Evolutionary conservation across 2,888 invertebrate species (phyloP), one percentile per base, ranked within the genome.

Genomic region (Muscina levida): DNA sequence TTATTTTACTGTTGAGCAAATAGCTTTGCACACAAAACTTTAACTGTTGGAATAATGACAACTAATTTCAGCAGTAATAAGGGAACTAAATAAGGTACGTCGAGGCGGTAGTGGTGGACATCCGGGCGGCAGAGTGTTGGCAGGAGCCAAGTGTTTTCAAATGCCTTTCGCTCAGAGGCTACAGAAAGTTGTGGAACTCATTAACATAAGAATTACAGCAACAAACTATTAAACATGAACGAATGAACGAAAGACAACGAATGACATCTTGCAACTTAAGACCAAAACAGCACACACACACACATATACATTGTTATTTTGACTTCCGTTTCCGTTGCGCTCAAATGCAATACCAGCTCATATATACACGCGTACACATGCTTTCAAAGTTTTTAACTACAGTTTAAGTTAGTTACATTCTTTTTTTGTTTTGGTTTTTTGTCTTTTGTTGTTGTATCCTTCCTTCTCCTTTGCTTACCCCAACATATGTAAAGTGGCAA

Each of bases 171-270:
- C n/a, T n/a, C 8, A 31, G 31, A 42, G 51, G 13, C 37, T 22
- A 74, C 46, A 77, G 26, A 70, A 71, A 71, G 59, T 71, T 77
- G 53, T 62, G 42, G 67, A 77, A 77, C 81, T 81, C 81, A 81
- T 81, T 81, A 81, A 77, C 77, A 81, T 81, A 68, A 81, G 72
- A 77, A 77, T 75, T 77, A 74, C 79, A n/a, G n/a, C n/a, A 73
- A 56, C 59, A 68, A 72, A 48, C 68, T 67, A 59, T 68, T 67
- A 62, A 56, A 62, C 22, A 37, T 13, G 13, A n/a, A 44, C 46
- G 31, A 24, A 37, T 13, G 13, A n/a, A 44, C 46, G 31, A 24
- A 62, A 22, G 66, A 22, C 67, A 59, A 42, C 31, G 31, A 31
- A 8, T 8, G 31, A 31, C 72, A 62, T 53, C 57, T 42, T 51